phyloP scores from a whole-genome alignment of 2,113 vertebrate species.

The human (Homo sapiens) region DNA sequence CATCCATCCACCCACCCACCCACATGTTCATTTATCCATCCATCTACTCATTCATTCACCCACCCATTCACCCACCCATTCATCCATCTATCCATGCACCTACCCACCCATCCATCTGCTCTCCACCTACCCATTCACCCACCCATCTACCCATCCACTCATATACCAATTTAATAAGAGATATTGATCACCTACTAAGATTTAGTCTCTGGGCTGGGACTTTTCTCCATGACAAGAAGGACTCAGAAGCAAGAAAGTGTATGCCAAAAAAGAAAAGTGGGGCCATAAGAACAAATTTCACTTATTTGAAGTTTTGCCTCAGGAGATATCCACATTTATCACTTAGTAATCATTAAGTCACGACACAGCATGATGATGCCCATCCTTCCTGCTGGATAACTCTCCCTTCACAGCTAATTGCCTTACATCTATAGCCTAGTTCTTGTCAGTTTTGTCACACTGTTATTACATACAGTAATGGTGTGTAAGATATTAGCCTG shows the following conservation, averaged over 20 bases:
- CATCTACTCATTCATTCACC: neutral
- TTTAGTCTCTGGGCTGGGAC: neutral
- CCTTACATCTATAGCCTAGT: constrained; percentile 47
- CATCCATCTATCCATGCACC: neutral
- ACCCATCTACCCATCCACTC: neutral
- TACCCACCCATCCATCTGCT: neutral
- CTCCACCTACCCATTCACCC: no score
- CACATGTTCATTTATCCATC: neutral
- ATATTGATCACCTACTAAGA: neutral
- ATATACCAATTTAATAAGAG: neutral
- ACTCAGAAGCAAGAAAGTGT: neutral
- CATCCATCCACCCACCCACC: no score
- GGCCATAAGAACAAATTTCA: constrained; percentile 23
- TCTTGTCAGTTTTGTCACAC: constrained; percentile 69
- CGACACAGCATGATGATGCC: neutral
- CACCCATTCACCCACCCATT: neutral
- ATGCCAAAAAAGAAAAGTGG: constrained; percentile 4
- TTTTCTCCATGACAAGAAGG: constrained; percentile 3
- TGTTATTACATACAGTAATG: constrained; percentile 74
- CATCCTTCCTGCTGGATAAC: constrained; percentile 33
- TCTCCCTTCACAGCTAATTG: constrained; percentile 58
- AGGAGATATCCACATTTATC: constrained; percentile 38
- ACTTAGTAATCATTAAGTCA: constrained; percentile 59
- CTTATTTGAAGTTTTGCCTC: constrained; percentile 37
- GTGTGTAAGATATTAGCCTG: constrained; percentile 77